Percentiles rank a stretch among this genome's conserved stretches.
These are phyloP conservation scores for Cynocephalus volans DNA, from an alignment of 2,113 vertebrate species.

Conservation along the genomic window DNA sequence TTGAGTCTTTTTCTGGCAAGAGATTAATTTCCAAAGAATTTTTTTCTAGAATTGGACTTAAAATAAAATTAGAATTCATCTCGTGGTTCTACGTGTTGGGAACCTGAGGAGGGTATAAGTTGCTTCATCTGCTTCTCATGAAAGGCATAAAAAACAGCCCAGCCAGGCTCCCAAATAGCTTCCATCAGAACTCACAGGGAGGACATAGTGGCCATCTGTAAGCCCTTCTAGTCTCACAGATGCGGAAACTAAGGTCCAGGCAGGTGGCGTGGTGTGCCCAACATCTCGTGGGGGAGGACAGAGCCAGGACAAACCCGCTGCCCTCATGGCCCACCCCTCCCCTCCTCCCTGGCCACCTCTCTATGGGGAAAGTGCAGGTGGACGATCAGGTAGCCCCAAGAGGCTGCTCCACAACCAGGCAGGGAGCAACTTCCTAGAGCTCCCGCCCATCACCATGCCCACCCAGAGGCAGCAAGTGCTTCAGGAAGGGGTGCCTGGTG, in stretches of 20 bases:
- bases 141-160: neutral
- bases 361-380: neutral
- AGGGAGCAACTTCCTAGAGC: neutral
- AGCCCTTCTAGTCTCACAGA: neutral
- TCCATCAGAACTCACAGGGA: neutral
- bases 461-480: neutral
- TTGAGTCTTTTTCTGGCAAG: neutral
- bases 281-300: neutral
- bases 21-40: neutral
- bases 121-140: neutral
- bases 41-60: neutral
- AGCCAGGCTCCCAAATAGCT: no score
- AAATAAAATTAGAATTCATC: neutral
- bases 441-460: no score
- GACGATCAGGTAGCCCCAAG: no score
- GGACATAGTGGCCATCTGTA: no score
- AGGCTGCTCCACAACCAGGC: neutral
- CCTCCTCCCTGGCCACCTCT: neutral
- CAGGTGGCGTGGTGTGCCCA: neutral
- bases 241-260: neutral
- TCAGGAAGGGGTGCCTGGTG: neutral
- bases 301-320: neutral
- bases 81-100: neutral
- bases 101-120: neutral
- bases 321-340: neutral